A percentile compares a stretch with the other conserved stretches of the same genome.
Evolutionary conservation across 2,113 vertebrate genomes (phyloP).

Genomic region (Salvator merianae): DNA sequence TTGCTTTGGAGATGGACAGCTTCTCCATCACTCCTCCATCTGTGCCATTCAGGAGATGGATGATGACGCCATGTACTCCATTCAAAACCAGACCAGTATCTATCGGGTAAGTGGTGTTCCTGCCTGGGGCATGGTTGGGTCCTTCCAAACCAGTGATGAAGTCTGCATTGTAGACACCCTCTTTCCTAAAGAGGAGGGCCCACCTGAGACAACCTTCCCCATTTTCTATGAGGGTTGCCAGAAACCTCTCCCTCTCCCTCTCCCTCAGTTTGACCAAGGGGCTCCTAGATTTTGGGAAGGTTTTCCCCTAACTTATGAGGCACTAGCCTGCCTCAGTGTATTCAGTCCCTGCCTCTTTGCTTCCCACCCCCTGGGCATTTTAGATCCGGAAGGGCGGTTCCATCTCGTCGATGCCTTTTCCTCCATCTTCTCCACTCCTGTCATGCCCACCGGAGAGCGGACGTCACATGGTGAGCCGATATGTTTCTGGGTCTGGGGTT

Average conservation of each 20-base stretch:
- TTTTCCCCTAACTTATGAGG: too few relatives aligned
- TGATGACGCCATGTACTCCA: conserved; percentile 74
- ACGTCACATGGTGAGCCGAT: conserved; percentile 86
- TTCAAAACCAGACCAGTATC: conserved; percentile 72
- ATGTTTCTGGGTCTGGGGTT: accelerated
- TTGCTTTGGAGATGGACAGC: too few relatives aligned
- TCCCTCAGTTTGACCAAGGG: neutral
- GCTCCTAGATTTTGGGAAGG: too few relatives aligned
- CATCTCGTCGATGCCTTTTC: conserved; percentile 79
- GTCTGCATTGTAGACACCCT: too few relatives aligned
- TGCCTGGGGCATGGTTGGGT: neutral
- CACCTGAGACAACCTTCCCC: too few relatives aligned
- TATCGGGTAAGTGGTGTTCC: conserved; percentile 75
- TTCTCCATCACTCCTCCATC: neutral
- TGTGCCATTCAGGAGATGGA: conserved; percentile 69
- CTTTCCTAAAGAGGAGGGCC: too few relatives aligned
- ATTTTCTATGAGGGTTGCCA: too few relatives aligned
- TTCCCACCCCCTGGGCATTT: neutral
- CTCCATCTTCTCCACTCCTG: conserved; percentile 87
- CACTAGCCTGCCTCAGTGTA: too few relatives aligned
- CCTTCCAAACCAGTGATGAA: neutral
- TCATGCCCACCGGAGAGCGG: conserved; percentile 86
- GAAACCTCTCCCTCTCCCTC: too few relatives aligned
- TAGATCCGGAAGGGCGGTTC: conserved; percentile 91
- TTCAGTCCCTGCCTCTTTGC: too few relatives aligned